A percentile compares a stretch with the other conserved stretches of the same genome.
Conservation (phyloP, 2,797 vertebrate species). For the Diceros bicornis region DNA sequence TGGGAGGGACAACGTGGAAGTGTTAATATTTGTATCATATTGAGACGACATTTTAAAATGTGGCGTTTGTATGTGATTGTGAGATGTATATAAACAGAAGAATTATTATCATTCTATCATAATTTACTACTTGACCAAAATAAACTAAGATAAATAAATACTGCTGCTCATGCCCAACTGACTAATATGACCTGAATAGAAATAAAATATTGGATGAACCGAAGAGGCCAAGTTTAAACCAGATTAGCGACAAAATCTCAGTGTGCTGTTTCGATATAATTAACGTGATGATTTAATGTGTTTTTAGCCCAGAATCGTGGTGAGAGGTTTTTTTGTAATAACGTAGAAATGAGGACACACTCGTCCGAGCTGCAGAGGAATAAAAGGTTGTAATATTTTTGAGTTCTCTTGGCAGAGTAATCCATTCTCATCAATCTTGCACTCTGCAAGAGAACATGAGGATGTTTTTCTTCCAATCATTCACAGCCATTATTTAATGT, state of each 20-base stretch:
- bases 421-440: constrained; percentile 80
- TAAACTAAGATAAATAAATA: constrained; percentile 78
- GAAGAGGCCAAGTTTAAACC: constrained; percentile 83
- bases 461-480: constrained; percentile 80
- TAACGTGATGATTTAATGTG: constrained; percentile 88
- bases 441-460: constrained; percentile 47
- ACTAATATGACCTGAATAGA: constrained; percentile 79
- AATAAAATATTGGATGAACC: constrained; percentile 85
- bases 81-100: constrained; percentile 60
- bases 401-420: constrained; percentile 81
- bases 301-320: constrained; percentile 81
- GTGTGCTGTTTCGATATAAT: constrained; percentile 86
- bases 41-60: constrained; percentile 66
- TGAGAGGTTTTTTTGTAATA: constrained; percentile 80
- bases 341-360: constrained; percentile 79
- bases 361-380: constrained; percentile 76
- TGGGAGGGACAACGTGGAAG: background rate
- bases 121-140: constrained; percentile 74
- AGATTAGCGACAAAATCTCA: constrained; percentile 85
- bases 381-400: constrained; percentile 82
- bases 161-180: constrained; percentile 35
- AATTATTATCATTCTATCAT: constrained; percentile 70
- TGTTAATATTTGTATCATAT: too few relatives aligned
- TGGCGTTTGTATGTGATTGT: constrained; percentile 45
- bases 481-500: constrained; percentile 82